A percentile compares a stretch with the other conserved stretches of the same genome.
Conservation (phyloP, 2,888 invertebrate genomes). For the Heteromyza rotundicornis region DNA sequence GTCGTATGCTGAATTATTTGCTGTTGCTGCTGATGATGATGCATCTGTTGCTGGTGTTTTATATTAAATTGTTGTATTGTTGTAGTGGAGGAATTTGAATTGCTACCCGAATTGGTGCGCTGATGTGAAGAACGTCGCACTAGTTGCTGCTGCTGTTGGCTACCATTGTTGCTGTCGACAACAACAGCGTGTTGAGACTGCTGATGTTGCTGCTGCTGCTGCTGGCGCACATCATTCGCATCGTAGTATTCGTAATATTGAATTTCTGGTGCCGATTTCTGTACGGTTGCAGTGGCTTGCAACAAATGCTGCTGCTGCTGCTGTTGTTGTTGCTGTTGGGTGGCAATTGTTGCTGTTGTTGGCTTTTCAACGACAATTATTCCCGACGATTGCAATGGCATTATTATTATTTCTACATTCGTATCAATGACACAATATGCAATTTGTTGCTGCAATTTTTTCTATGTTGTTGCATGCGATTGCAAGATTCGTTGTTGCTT, state of each 20-base stretch:
- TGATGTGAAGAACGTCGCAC: slow-evolving; percentile 23
- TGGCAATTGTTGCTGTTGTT: slow-evolving; percentile 29
- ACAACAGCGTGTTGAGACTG: slow-evolving; percentile 28
- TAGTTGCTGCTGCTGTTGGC: slow-evolving; percentile 35
- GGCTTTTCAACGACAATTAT: slow-evolving; percentile 56
- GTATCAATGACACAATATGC: background rate
- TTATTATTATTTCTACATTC: slow-evolving; percentile 27
- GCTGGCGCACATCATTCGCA: slow-evolving; percentile 39
- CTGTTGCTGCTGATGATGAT: slow-evolving; percentile 33
- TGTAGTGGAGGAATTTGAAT: slow-evolving; percentile 9
- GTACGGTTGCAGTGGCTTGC: slow-evolving; percentile 31
- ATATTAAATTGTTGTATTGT: slow-evolving; percentile 23
- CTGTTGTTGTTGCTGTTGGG: slow-evolving; percentile 28
- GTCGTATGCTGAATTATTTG: slow-evolving; percentile 21
- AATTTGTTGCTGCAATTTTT: slow-evolving; percentile 3
- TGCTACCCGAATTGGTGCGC: slow-evolving; percentile 8
- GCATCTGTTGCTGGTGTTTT: slow-evolving; percentile 31
- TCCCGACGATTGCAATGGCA: slow-evolving; percentile 55
- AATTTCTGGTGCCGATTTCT: slow-evolving; percentile 35
- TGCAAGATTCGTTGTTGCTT: background rate
- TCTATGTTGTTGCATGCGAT: slow-evolving; percentile 12
- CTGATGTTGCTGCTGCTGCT: slow-evolving; percentile 31
- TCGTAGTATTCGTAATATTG: slow-evolving; percentile 43
- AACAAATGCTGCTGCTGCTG: slow-evolving; percentile 26
- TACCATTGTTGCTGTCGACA: slow-evolving; percentile 28